Conservation (phyloP, 1,140 invertebrate genomes). For the Cydia splendana region DNA sequence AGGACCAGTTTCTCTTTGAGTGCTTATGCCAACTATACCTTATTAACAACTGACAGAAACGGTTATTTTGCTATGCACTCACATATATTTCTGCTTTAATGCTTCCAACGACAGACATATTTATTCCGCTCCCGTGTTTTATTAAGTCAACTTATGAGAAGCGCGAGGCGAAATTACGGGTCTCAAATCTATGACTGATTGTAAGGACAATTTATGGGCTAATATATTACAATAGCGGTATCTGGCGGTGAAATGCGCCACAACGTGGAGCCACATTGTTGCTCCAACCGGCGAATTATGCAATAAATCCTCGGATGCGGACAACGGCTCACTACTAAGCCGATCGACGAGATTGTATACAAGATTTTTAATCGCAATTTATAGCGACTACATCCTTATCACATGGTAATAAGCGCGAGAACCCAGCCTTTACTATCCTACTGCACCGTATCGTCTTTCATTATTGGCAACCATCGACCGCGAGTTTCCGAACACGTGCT, state of each 20-base stretch:
- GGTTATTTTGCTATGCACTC: background rate
- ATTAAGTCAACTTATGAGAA: conserved; percentile 31
- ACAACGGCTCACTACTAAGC: conserved; percentile 27
- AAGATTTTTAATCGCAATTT: conserved; percentile 35
- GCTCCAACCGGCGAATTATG: conserved; percentile 36
- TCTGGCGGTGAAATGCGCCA: conserved; percentile 41
- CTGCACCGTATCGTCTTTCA: background rate
- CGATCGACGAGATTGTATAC: conserved; percentile 23
- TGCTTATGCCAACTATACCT: background rate
- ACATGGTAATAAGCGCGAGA: background rate
- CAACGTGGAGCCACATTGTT: conserved; percentile 40
- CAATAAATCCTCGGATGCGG: conserved; percentile 40
- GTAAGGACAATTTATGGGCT: conserved; percentile 48
- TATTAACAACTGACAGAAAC: background rate
- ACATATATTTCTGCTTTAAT: background rate
- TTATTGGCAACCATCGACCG: conserved; percentile 18
- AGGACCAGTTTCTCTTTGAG: too few species aligned
- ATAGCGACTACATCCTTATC: conserved; percentile 17
- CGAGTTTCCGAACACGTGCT: conserved; percentile 36
- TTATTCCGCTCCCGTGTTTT: conserved; percentile 22
- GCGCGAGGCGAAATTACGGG: conserved; percentile 31
- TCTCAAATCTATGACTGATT: conserved; percentile 41
- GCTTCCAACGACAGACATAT: background rate
- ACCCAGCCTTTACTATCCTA: background rate
- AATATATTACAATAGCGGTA: conserved; percentile 48